Base-by-base conservation (phyloP, 92 coral and sea anemone species). In the Virgularia gustaviana region DNA sequence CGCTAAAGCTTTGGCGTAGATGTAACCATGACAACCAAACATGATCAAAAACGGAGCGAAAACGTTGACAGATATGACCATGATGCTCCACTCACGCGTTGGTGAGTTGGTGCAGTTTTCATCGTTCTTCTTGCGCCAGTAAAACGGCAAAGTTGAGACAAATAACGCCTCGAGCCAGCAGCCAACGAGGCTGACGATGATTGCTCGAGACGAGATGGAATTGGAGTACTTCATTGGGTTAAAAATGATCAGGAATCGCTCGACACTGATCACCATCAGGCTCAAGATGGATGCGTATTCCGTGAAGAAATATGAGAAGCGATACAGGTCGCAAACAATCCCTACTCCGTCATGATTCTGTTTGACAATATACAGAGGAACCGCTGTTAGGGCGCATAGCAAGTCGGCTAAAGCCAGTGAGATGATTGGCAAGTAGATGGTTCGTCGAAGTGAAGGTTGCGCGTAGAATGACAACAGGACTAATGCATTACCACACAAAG, bases 241-340 rank as follows among this genome's bases (percentile, higher is more conserved):
- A 66, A 62, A 83, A 6, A 94, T 81, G 15, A 86, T 89, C 59
- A 94, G 68, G 64, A 94, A 82, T 59, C 99, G 90, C 63, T 94
- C 99, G 16, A 89, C 80, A n/a, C 99, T 94, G 72, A 94, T 94
- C 2, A 86, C 90, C 60, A 76, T 84, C 32, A 94, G 79, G 62
- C 99, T 94, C 56, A 86, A 77, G 20, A 94, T 83, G 4, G 99
- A 94, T 0, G 99, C 94, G 59, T 94, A 94, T 31, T 96, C 96
- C 32, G 94, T 86, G 41, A 94, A 78, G 78, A 94, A 94, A 72
- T 94, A 94, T 10, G 96, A 89, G 54, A 81, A 79, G 9, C 96
- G 87, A 74, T 83, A 86, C 27, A 79, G 36, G 57, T 82, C 87
- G 61, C 90, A 88, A 15, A 85, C 75, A 43, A 68, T 27, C 3